These are phyloP conservation scores for Manis pentadactyla DNA, from an alignment of 2,797 vertebrate genomes.

Conservation along the genomic window DNA sequence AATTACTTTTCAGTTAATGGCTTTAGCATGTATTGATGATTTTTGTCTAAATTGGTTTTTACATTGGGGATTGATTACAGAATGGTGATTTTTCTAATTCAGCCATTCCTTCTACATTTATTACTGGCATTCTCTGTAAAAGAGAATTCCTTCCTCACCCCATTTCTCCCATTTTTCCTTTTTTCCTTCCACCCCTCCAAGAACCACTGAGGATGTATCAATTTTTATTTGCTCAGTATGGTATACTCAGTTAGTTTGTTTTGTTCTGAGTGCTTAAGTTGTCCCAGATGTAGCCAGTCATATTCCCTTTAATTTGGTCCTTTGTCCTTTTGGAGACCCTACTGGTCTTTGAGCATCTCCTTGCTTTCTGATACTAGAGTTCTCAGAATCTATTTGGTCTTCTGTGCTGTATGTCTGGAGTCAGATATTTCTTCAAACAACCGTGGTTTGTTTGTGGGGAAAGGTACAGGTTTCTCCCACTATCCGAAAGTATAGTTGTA, in stretches of 20 bases:
- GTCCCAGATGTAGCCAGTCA: neutral
- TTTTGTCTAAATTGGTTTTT: neutral
- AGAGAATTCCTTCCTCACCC: neutral
- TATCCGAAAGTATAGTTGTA: neutral
- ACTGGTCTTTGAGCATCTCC: neutral
- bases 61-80: neutral
- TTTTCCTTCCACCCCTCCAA: neutral
- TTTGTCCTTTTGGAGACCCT: neutral
- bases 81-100: conserved; percentile 31
- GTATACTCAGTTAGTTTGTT: neutral
- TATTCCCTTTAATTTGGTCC: neutral
- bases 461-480: neutral
- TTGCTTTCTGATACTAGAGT: neutral
- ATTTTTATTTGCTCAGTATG: neutral
- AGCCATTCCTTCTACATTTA: neutral
- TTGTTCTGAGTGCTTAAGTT: neutral
- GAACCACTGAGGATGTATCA: neutral
- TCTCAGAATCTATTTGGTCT: neutral
- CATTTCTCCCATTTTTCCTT: neutral
- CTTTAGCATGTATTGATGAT: neutral
- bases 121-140: conserved; percentile 1
- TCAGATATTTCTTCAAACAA: neutral
- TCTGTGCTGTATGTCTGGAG: neutral
- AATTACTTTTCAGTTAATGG: neutral
- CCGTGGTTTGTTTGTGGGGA: neutral